Conservation (phyloP, 2,113 vertebrate species). For the Collichthys lucidus region DNA sequence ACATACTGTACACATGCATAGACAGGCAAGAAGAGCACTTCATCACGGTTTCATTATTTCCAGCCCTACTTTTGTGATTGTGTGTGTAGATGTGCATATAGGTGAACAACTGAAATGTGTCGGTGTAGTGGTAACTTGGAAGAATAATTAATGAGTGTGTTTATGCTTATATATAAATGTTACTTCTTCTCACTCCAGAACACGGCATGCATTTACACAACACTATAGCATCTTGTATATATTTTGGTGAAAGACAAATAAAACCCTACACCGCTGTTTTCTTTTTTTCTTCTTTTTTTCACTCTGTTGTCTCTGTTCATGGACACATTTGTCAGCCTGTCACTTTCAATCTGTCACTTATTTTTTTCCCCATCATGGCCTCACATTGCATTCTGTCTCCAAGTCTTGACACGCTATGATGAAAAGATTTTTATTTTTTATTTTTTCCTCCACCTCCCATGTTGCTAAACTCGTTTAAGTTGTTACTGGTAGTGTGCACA, state of each 20-base stretch:
- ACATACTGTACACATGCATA: conserved; percentile 24
- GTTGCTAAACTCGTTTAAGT: conserved; percentile 62
- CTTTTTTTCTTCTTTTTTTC: conserved; percentile 37
- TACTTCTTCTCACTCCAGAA: fast-evolving
- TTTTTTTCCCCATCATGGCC: conserved; percentile 67
- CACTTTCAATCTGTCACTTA: conserved; percentile 82
- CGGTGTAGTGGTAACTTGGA: not conserved
- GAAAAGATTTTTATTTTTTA: conserved; percentile 48
- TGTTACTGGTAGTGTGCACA: conserved; percentile 37
- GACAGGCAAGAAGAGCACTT: not conserved
- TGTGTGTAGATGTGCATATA: not conserved
- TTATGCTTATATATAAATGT: conserved; percentile 10
- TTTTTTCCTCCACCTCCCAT: conserved; percentile 1
- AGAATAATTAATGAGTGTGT: not conserved
- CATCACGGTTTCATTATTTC: not conserved
- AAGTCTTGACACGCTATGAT: conserved; percentile 77
- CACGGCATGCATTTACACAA: not conserved
- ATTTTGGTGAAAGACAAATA: conserved; percentile 50
- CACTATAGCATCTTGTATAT: not conserved
- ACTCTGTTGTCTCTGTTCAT: conserved; percentile 75
- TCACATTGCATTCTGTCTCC: conserved; percentile 71
- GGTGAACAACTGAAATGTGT: not conserved
- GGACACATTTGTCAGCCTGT: conserved; percentile 85
- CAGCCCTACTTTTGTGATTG: not conserved
- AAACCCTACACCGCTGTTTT: conserved; percentile 42